Evolutionary conservation across 2,888 invertebrate genomes (phyloP).

Genomic region (Xylota sylvarum): DNA sequence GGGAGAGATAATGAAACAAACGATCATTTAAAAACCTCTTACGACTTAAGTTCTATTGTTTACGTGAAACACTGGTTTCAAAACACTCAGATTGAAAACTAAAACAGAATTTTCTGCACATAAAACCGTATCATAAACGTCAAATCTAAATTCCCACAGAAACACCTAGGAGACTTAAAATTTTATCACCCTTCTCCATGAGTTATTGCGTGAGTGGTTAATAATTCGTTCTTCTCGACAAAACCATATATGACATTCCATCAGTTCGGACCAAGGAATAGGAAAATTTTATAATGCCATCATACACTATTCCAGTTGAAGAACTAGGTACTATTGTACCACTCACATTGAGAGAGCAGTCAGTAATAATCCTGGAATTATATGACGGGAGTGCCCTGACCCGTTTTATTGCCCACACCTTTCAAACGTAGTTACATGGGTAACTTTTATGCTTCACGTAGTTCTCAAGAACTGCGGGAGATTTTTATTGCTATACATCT

Average conservation of each 20-base stretch:
- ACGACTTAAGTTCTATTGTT: neutral
- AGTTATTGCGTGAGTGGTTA: slow-evolving; percentile 9
- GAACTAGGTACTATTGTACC: neutral
- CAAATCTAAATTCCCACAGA: neutral
- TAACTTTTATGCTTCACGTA: slow-evolving; percentile 47
- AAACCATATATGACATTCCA: slow-evolving; percentile 11
- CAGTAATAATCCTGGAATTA: slow-evolving; percentile 35
- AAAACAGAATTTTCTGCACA: neutral
- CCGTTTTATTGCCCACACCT: slow-evolving; percentile 43
- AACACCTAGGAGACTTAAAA: neutral
- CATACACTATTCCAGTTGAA: slow-evolving; percentile 14
- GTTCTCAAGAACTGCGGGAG: slow-evolving; percentile 42
- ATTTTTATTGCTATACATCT: slow-evolving; percentile 26
- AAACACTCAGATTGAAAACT: neutral
- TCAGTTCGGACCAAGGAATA: neutral
- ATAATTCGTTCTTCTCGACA: neutral
- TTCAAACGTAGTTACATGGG: slow-evolving; percentile 31
- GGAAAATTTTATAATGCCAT: slow-evolving; percentile 20
- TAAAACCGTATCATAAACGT: neutral
- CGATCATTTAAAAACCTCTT: neutral
- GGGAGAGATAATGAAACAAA: too few relatives aligned
- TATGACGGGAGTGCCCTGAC: slow-evolving; percentile 22
- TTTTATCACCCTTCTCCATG: slow-evolving; percentile 4
- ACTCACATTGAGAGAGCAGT: slow-evolving; percentile 4
- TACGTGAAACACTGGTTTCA: neutral